A percentile compares a stretch with the other conserved stretches of the same genome.
Conservation (phyloP, 2,888 invertebrate species). For the Dasysyrphus albostriatus region DNA sequence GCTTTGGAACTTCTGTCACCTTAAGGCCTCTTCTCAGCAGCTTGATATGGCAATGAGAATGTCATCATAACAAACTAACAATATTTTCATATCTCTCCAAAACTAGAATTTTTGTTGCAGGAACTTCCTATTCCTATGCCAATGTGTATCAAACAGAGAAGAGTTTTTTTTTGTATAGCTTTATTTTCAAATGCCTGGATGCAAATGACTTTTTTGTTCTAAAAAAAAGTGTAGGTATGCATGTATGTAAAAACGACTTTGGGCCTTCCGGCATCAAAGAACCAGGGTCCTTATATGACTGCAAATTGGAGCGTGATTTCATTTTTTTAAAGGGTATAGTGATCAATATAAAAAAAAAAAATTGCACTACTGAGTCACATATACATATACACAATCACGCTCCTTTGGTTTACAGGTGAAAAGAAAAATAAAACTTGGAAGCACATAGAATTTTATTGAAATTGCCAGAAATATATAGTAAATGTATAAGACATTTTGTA, state of each 20-base stretch:
- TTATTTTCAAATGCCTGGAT: neutral
- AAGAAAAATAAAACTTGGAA: neutral
- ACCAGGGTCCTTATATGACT: neutral
- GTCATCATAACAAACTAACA: slow-evolving; percentile 14
- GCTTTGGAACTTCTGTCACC: neutral
- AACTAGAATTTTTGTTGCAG: neutral
- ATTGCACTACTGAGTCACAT: neutral
- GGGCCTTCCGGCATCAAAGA: neutral
- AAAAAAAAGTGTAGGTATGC: neutral
- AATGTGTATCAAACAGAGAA: neutral
- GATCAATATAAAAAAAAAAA: slow-evolving; percentile 1
- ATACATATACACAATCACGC: neutral
- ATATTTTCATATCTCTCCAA: neutral
- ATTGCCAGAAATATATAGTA: neutral
- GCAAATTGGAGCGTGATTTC: slow-evolving; percentile 8
- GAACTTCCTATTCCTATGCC: neutral
- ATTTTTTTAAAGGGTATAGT: neutral
- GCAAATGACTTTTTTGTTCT: neutral
- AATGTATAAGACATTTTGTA: neutral
- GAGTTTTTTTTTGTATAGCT: neutral
- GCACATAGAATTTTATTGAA: slow-evolving; percentile 1
- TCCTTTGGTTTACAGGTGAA: neutral
- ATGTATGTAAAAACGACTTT: neutral
- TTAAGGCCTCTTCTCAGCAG: neutral
- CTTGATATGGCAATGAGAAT: neutral